Percentiles rank a stretch among this genome's conserved stretches.
Conservation (phyloP, 2,797 vertebrate species). For the Labroides dimidiatus region DNA sequence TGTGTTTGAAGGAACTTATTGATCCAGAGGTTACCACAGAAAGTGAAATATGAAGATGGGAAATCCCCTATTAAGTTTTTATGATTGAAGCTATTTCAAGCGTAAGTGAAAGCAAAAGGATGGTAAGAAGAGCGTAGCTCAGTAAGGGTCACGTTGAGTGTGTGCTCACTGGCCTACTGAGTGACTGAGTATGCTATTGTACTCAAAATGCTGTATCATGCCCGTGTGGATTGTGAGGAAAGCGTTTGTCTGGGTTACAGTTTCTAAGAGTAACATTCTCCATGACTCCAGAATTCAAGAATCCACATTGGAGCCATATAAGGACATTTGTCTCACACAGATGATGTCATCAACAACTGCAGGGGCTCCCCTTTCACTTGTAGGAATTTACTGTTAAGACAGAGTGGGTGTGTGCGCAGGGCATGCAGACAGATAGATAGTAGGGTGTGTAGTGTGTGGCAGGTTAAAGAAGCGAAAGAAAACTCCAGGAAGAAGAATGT, state of each 20-base stretch:
- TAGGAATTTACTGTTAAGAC: constrained; percentile 30
- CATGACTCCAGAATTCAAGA: constrained; percentile 24
- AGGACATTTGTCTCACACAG: constrained; percentile 76
- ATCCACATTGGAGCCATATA: constrained; percentile 71
- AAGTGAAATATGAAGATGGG: background rate
- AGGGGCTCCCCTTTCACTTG: constrained; percentile 64
- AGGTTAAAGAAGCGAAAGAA: constrained; percentile 25
- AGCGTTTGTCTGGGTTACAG: background rate
- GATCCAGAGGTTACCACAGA: constrained; percentile 11
- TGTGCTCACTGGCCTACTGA: background rate
- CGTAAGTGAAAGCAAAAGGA: constrained; percentile 26
- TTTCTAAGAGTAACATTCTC: constrained; percentile 14
- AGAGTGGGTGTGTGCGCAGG: constrained; percentile 45
- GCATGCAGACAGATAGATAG: constrained; percentile 27
- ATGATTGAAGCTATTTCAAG: background rate
- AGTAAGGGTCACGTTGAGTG: background rate
- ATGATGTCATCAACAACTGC: constrained; percentile 83
- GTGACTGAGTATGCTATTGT: constrained; percentile 2
- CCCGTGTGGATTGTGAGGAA: constrained; percentile 10
- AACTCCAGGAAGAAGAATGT: constrained; percentile 13
- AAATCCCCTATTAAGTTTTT: background rate
- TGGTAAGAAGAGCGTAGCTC: background rate
- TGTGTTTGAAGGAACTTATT: constrained; percentile 8
- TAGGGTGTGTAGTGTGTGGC: constrained; percentile 17
- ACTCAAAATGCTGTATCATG: constrained; percentile 15